Evolutionary conservation across 2,888 invertebrate species (phyloP).

Genomic region (Aphrophora alni): DNA sequence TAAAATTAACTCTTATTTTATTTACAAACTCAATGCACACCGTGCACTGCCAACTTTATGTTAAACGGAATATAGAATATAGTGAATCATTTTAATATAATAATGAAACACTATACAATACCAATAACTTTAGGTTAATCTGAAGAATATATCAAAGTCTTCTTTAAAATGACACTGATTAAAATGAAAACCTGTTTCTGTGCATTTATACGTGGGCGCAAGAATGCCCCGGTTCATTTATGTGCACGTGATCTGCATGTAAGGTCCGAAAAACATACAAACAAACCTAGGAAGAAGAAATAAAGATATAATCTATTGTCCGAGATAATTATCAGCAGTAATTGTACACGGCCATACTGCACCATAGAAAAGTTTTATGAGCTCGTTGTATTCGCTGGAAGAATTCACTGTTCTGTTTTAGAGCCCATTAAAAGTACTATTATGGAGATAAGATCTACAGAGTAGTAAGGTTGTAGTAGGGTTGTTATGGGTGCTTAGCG

Average conservation of each 20-base stretch:
- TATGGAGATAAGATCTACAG: constrained; percentile 23
- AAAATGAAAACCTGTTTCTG: neutral
- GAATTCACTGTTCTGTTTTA: constrained; percentile 27
- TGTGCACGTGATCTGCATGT: neutral
- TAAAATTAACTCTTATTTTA: too few species aligned
- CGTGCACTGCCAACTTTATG: too few species aligned
- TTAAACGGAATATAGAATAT: too few species aligned
- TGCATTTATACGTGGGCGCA: neutral
- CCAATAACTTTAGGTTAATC: neutral
- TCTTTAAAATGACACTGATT: too few species aligned
- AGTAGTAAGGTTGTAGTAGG: constrained; percentile 9
- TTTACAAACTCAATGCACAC: too few species aligned
- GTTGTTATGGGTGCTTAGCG: neutral
- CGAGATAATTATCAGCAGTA: constrained; percentile 6
- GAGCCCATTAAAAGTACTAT: constrained; percentile 26
- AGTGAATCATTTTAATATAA: too few species aligned
- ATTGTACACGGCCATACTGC: constrained; percentile 1
- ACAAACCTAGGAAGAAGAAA: neutral
- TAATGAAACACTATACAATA: too few species aligned
- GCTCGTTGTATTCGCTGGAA: constrained; percentile 19
- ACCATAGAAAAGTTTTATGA: constrained; percentile 16
- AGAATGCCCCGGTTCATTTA: too few species aligned
- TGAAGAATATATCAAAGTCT: neutral
- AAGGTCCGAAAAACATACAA: neutral
- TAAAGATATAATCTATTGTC: constrained; percentile 13